Conservation (phyloP, 2,113 vertebrate genomes). For the Trematomus loennbergii region DNA sequence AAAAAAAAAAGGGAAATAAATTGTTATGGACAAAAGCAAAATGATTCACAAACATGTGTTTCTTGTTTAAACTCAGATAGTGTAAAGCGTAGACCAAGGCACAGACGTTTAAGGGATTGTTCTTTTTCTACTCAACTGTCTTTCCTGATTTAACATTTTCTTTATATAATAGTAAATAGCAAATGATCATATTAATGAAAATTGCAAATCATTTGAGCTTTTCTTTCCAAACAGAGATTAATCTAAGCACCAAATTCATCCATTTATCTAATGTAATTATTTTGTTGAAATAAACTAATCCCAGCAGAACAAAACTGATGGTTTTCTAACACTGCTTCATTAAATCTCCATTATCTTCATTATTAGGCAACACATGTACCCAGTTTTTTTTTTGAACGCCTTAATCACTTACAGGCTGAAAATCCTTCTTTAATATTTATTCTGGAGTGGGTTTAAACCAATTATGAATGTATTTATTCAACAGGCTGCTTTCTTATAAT, state of each 20-base stretch:
- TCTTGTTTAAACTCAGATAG: background rate
- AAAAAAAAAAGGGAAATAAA: background rate
- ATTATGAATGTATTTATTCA: background rate
- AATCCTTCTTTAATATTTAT: background rate
- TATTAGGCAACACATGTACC: background rate
- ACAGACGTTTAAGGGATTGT: background rate
- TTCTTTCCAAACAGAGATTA: background rate
- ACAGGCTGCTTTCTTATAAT: background rate
- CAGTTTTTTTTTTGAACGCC: too few species aligned
- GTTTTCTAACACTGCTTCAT: background rate
- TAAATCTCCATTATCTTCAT: background rate
- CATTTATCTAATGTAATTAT: too few species aligned
- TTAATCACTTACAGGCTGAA: background rate
- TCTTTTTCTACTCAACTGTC: background rate
- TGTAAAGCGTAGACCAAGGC: background rate
- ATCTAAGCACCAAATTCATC: background rate
- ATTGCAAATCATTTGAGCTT: background rate
- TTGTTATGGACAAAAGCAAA: background rate
- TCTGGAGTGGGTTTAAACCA: too few species aligned
- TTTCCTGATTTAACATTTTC: too few species aligned
- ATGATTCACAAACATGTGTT: background rate
- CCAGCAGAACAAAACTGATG: background rate
- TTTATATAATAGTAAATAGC: background rate
- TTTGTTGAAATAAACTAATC: background rate
- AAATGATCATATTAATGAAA: background rate